Conservation (phyloP, 1,140 invertebrate genomes). For the Lasaia peninsularis region DNA sequence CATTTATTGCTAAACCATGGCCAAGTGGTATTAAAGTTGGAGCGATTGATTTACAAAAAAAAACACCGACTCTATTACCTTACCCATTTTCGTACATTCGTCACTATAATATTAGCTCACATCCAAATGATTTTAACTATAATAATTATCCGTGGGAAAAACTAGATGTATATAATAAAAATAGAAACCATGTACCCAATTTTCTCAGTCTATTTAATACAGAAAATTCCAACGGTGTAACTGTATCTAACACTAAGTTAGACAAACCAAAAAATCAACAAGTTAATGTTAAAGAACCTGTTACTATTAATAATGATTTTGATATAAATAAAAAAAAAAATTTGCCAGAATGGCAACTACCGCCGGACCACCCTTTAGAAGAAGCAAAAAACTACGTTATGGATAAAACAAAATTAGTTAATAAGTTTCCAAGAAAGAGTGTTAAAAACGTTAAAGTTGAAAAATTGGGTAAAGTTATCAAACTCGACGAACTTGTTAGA, state of each 20-base stretch:
- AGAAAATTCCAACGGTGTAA: constrained; percentile 9
- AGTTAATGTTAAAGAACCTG: constrained; percentile 15
- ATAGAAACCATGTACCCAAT: constrained; percentile 24
- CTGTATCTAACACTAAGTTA: constrained; percentile 4
- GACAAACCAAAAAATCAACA: constrained; percentile 6
- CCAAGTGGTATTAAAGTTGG: not conserved
- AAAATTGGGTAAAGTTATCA: constrained; percentile 49
- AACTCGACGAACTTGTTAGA: constrained; percentile 45
- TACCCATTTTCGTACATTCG: constrained; percentile 49
- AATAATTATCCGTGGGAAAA: constrained; percentile 39
- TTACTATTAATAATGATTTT: constrained; percentile 13
- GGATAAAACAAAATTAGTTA: constrained; percentile 41
- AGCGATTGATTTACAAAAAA: not conserved
- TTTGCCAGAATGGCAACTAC: constrained; percentile 50
- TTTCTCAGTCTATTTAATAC: constrained; percentile 22
- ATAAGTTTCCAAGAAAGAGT: constrained; percentile 43
- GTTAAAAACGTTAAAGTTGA: constrained; percentile 54
- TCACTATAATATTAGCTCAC: constrained; percentile 35
- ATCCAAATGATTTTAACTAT: constrained; percentile 37
- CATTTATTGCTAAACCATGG: too few relatives aligned
- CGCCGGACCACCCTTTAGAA: constrained; percentile 41
- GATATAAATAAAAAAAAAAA: constrained; percentile 21
- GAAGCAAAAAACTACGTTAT: constrained; percentile 52
- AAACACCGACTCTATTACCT: constrained; percentile 31
- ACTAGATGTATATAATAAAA: constrained; percentile 29